Conservation (phyloP, 1,140 invertebrate genomes). For the Listronotus bonariensis region DNA sequence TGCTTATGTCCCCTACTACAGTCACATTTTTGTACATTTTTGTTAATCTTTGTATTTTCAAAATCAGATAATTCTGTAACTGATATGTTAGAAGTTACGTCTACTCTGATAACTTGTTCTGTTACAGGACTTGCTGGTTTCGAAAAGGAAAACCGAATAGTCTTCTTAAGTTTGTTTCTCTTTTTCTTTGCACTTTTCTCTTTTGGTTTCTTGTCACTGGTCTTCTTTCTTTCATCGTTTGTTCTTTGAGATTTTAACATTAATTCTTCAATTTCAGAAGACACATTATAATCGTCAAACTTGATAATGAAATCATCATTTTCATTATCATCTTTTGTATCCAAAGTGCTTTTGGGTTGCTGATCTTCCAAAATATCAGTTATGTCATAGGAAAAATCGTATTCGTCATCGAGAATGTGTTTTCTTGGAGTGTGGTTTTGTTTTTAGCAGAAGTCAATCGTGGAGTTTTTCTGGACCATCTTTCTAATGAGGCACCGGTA, state of each 20-base stretch:
- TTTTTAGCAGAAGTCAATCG: slow-evolving; percentile 29
- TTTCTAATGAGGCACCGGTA: slow-evolving; percentile 33
- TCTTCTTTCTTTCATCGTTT: slow-evolving; percentile 17
- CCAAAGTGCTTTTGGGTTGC: neutral
- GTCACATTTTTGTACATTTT: neutral
- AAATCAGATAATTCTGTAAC: slow-evolving; percentile 11
- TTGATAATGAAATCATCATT: slow-evolving; percentile 3
- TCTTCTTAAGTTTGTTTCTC: slow-evolving; percentile 43
- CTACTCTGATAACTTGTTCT: slow-evolving; percentile 52
- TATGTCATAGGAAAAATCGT: slow-evolving; percentile 23
- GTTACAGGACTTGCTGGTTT: slow-evolving; percentile 51
- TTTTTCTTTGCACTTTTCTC: slow-evolving; percentile 20
- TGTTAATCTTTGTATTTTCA: neutral
- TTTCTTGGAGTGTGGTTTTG: slow-evolving; percentile 4
- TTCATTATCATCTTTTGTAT: neutral
- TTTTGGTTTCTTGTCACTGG: slow-evolving; percentile 20
- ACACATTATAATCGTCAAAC: slow-evolving; percentile 19
- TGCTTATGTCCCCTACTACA: neutral
- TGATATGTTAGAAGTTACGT: slow-evolving; percentile 50
- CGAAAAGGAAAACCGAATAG: slow-evolving; percentile 47
- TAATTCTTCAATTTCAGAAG: slow-evolving; percentile 39
- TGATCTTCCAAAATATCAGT: slow-evolving; percentile 7
- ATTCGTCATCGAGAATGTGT: slow-evolving; percentile 19
- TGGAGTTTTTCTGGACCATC: slow-evolving; percentile 42
- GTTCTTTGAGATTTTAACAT: slow-evolving; percentile 23